Base-by-base conservation (phyloP, 2,113 vertebrate species). In the Oncorhynchus masou region DNA sequence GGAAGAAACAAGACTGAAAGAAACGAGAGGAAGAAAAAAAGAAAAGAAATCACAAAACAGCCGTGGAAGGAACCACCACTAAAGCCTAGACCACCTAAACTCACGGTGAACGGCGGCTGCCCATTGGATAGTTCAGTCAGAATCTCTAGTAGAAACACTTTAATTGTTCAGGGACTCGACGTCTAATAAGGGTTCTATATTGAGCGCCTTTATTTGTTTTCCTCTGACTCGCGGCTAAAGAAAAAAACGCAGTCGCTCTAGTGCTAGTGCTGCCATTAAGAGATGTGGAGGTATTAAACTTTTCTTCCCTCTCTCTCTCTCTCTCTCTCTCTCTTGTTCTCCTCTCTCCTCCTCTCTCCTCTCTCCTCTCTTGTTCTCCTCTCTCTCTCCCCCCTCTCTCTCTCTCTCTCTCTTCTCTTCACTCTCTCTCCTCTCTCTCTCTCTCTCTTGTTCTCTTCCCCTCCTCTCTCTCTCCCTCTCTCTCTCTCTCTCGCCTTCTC, bases 131-230 rank as follows among this genome's bases (percentile, higher is more conserved):
- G 86, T 91, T 93, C 89, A 92, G 90, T 90, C 92, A 92, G 92
- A 90, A 91, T 91, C 90, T 92, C 87, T 86, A 91, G 91, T 90
- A 90, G 90, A 92, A 94, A 93, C 93, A 90, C 91, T 92, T 92
- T 93, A 94, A 93, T 94, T 93, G 91, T 92, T 92, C 82, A 87
- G 92, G 92, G 92, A 94, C 92, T 92, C 92, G 91, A 93, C 93
- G 88, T 92, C 92, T 94, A 93, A 94, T 94, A 94, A 94, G 90
- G 91, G 91, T 94, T 93, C 92, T 93, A 94, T 93, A 94, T 92
- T 88, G 88, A 93, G 91, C 87, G 87, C 90, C 90, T 94, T 94
- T 94, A 93, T 93, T 93, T 93, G 92, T 93, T 94, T 93, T 92
- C 90, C 86, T 92, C 91, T 92, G 91, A 92, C 91, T 92, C 90